Conservation (phyloP, 53 echinoderm and acorn worm species). For the Paracentrotus lividus region DNA sequence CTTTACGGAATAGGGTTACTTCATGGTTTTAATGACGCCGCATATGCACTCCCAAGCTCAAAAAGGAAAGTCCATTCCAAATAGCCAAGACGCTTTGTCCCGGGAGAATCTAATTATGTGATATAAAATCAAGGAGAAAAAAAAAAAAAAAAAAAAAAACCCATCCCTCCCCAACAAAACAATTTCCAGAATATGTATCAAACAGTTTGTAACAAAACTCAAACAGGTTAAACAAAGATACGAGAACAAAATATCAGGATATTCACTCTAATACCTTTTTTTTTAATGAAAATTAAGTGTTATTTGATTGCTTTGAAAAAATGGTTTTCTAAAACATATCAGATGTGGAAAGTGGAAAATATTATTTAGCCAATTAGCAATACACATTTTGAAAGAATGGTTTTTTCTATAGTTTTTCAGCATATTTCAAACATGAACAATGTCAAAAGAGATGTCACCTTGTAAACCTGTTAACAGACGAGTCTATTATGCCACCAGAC, state of each 20-base stretch:
- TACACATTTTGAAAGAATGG: background rate
- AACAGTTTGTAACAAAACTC: background rate
- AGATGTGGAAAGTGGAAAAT: background rate
- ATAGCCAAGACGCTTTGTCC: background rate
- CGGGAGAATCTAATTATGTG: slow-evolving; percentile 23
- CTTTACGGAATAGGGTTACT: background rate
- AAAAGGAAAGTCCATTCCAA: background rate
- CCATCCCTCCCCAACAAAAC: slow-evolving; percentile 19
- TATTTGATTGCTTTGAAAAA: too few relatives aligned
- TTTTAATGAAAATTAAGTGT: too few relatives aligned
- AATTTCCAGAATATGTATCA: background rate
- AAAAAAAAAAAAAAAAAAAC: slow-evolving; percentile 1
- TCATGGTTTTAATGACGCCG: slow-evolving; percentile 18
- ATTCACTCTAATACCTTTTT: too few relatives aligned
- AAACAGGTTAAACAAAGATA: background rate
- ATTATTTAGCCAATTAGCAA: background rate
- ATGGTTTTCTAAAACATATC: background rate
- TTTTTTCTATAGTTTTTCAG: too few relatives aligned
- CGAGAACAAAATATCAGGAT: background rate
- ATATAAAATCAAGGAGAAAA: background rate
- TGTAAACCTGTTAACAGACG: background rate
- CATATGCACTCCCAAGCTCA: background rate
- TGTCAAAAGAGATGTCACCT: background rate
- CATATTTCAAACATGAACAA: background rate
- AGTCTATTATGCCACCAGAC: background rate